Evolutionary conservation across 2,113 vertebrate species (phyloP).

Genomic region (Pogonocichla stellata): DNA sequence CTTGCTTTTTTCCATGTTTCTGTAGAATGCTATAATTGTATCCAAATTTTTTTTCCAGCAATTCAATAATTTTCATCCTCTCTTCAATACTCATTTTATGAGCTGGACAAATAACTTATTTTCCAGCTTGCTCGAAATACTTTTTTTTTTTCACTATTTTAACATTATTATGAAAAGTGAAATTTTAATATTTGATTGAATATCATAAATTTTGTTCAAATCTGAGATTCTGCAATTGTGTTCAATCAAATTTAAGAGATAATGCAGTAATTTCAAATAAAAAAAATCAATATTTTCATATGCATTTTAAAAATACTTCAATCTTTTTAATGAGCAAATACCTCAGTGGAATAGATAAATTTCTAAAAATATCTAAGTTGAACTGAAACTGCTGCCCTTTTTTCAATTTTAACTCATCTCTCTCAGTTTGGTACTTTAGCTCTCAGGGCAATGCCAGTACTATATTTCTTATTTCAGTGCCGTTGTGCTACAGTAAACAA

Average conservation of each 20-base stretch:
- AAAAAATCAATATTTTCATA: not conserved
- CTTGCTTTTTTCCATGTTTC: not conserved
- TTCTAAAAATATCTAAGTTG: not conserved
- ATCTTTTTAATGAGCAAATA: not conserved
- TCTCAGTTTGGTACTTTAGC: not conserved
- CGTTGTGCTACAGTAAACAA: not conserved
- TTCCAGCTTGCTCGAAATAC: not conserved
- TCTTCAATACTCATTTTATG: not conserved
- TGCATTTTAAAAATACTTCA: rapidly evolving
- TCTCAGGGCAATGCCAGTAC: not conserved
- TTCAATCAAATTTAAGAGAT: not conserved
- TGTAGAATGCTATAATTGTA: not conserved
- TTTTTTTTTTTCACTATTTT: not conserved
- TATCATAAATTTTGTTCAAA: not conserved
- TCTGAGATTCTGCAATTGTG: not conserved
- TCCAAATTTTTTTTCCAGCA: not conserved
- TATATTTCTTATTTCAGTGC: not conserved
- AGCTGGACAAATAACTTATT: not conserved
- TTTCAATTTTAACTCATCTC: not conserved
- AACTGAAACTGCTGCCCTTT: not conserved
- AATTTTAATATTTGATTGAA: not conserved
- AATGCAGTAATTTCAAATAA: not conserved
- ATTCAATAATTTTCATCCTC: not conserved
- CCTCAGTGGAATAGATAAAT: not conserved
- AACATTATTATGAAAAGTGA: not conserved